Evolutionary conservation across 1,140 invertebrate species (phyloP).

Genomic region (Drosophila prosaltans): DNA sequence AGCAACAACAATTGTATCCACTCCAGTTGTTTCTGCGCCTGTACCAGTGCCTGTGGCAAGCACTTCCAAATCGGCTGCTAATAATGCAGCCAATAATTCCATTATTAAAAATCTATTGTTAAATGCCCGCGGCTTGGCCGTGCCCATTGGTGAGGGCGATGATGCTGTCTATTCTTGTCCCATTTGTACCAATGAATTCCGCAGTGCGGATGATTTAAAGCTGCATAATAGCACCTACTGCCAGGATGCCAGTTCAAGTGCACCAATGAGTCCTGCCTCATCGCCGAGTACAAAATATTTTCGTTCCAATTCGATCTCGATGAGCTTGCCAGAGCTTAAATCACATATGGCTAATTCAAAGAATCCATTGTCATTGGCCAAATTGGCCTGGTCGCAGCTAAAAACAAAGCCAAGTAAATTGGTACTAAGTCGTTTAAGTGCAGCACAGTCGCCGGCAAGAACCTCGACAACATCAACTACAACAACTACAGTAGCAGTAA

Average conservation of each 20-base stretch:
- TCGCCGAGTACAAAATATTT: constrained; percentile 74
- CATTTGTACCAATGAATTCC: constrained; percentile 87
- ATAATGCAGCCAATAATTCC: constrained; percentile 85
- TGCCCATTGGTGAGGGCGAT: constrained; percentile 84
- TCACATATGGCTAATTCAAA: constrained; percentile 82
- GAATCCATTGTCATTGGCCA: constrained; percentile 76
- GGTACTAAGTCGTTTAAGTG: constrained; percentile 82
- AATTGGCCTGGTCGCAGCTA: constrained; percentile 77
- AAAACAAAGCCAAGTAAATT: constrained; percentile 84
- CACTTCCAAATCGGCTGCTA: constrained; percentile 21
- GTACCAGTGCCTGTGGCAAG: constrained; percentile 5
- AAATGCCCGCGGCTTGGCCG: constrained; percentile 85
- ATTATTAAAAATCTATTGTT: constrained; percentile 93
- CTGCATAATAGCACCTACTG: constrained; percentile 89
- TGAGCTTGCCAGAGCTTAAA: constrained; percentile 84
- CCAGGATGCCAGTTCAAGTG: constrained; percentile 79
- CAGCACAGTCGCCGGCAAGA: constrained; percentile 61
- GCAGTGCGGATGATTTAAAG: constrained; percentile 88
- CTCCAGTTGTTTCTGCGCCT: background rate
- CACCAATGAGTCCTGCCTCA: constrained; percentile 73
- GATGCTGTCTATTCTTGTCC: constrained; percentile 86
- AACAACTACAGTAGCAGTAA: constrained; percentile 6
- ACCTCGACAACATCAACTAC: constrained; percentile 47
- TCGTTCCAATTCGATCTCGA: constrained; percentile 84
- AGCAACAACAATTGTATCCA: background rate